These are phyloP conservation scores for Tragulus kanchil DNA, from an alignment of 2,113 vertebrate species.

Conservation along the genomic window DNA sequence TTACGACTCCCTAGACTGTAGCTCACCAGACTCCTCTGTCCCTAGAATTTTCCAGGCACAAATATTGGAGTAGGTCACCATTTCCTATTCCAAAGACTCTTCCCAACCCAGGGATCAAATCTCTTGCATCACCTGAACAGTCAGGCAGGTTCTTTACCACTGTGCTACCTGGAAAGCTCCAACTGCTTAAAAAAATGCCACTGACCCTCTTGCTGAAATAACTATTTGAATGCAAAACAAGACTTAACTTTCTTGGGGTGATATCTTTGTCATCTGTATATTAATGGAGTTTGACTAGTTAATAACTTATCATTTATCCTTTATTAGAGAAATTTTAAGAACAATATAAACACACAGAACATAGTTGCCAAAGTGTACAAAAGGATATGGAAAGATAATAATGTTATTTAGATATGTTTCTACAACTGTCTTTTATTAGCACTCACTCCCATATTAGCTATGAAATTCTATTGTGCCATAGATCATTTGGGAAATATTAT, in stretches of 20 bases:
- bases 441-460: neutral
- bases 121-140: too few species aligned
- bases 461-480: neutral
- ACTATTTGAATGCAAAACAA: neutral
- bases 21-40: too few species aligned
- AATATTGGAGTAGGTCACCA: too few species aligned
- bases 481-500: neutral
- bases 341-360: neutral
- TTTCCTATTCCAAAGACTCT: too few species aligned
- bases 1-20: too few species aligned
- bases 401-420: neutral
- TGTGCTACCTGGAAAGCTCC: too few species aligned
- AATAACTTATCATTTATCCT: neutral
- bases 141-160: too few species aligned
- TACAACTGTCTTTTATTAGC: neutral
- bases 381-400: neutral
- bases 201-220: neutral
- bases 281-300: neutral
- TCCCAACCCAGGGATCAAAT: too few species aligned
- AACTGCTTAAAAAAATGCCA: neutral
- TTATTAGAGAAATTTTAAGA: neutral
- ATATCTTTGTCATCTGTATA: neutral
- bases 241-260: neutral
- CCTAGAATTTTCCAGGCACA: too few species aligned
- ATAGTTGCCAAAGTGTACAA: constrained; percentile 26